Evolutionary conservation across 2,797 vertebrate genomes (phyloP), one percentile per base, ranked within the genome.

Genomic region (Halcyon smyrnensis): DNA sequence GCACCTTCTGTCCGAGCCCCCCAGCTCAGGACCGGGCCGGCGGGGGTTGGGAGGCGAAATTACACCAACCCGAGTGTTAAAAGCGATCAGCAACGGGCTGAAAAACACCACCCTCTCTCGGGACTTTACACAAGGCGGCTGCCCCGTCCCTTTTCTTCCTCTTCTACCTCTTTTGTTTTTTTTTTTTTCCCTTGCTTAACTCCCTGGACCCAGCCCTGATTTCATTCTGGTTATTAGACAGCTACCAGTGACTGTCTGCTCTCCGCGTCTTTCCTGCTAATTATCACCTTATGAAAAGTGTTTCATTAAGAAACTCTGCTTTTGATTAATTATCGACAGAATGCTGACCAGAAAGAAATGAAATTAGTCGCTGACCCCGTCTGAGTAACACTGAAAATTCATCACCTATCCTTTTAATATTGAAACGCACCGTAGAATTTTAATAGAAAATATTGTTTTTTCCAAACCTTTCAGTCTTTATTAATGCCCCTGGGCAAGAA

Each of bases 241-340:
- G 97, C 98, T 98, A 98, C 97, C 97, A 96, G 97, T 97, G 97
- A 97, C 97, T 97, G 97, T 98, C 97, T 98, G 97, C 96, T 96
- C 98, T 98, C 98, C 95, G 96, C 96, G 97, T 98, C 95, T 97
- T 97, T 97, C 98, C 98, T 98, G 98, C 98, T 99, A 98, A 99
- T 99, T 99, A 99, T 99, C 98, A 98, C 98, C 98, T 98, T 98
- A 98, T 98, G 98, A 99, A 98, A 99, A 98, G 98, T 98, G 98
- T 99, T 99, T 99, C 98, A 99, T 99, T 98, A 99, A 98, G 98
- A 98, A 97, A 98, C 98, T 98, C 98, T 97, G 98, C 98, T 98
- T 98, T 99, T 99, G 98, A 98, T 99, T 98, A 98, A 99, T 99
- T 99, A 99, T 98, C 99, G 99, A 99, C 99, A 99, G 98, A 98